Percentiles rank a stretch among this genome's conserved stretches.
phyloP scores from a whole-genome alignment of 1,140 invertebrate genomes.

The Camponotus pennsylvanicus region DNA sequence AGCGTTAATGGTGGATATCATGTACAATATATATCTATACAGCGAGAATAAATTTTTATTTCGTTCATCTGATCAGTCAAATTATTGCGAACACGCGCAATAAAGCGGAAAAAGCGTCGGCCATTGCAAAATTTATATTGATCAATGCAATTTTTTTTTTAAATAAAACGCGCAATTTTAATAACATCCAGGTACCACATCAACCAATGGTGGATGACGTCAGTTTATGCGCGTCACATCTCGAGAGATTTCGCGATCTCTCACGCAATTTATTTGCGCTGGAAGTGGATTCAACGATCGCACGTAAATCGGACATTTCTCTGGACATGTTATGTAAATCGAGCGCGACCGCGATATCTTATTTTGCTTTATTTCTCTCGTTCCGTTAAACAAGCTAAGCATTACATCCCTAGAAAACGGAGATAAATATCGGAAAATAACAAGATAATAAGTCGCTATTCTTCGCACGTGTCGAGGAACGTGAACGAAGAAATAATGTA shows the following conservation, averaged over 20 bases:
- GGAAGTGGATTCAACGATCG: slow-evolving; percentile 48
- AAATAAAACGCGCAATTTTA: background rate
- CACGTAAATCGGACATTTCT: slow-evolving; percentile 53
- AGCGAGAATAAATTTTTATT: background rate
- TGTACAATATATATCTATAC: background rate
- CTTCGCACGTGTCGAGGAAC: background rate
- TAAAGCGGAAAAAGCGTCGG: background rate
- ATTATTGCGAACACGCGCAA: slow-evolving; percentile 16
- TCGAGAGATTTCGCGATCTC: slow-evolving; percentile 28
- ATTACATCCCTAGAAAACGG: background rate
- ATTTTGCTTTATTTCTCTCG: background rate
- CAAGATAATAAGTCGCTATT: background rate
- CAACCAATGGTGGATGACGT: background rate
- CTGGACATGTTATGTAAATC: background rate
- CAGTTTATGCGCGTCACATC: slow-evolving; percentile 37
- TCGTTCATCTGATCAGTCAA: background rate
- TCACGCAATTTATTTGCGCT: slow-evolving; percentile 44
- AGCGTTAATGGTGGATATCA: slow-evolving; percentile 14
- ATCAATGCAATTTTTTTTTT: background rate
- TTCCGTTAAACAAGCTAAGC: background rate
- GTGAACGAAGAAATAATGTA: slow-evolving; percentile 1
- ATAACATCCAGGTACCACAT: background rate
- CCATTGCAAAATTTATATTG: background rate
- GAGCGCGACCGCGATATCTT: background rate
- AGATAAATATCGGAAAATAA: background rate